Evolutionary conservation across 2,888 invertebrate species (phyloP), one percentile per base, ranked within the genome.

Genomic region (Cheilosia scutellata): DNA sequence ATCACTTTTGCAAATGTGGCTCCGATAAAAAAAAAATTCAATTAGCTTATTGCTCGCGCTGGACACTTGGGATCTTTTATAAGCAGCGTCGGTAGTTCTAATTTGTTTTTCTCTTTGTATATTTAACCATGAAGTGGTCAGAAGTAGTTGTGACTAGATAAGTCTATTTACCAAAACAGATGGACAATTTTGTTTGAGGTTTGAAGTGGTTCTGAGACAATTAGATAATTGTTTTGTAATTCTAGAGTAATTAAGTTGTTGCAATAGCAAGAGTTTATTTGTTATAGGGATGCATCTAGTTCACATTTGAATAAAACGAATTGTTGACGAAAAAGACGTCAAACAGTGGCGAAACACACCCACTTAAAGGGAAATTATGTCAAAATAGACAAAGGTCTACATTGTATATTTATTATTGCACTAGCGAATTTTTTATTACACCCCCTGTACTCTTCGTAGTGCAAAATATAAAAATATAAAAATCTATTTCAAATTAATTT

Each of bases 171-270:
- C 49, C 1, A 5, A 60, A 42, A 27, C 11, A n/a, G 7, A 60
- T 2, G 3, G 20, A 5, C 31, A 11, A 2, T 42, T 29, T 37
- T 37, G 9, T 33, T 57, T 53, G 5, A 16, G 3, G 7, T n/a
- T 2, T 53, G n/a, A 29, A n/a, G 53, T 29, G 58, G 37, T 58
- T n/a, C n/a, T 16, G 25, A 37, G 44, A 0, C 44, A 44, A 44
- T 62, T 62, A 62, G 29, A 20, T 62, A 62, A 44, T 62, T 62
- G 16, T 29, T 62, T 62, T 44, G 7, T n/a, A 42, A 42, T 60
- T 58, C 4, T 1, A 11, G 25, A 4, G 9, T 0, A 11, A 25
- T 51, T 20, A 27, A 0, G 29, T 27, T 29, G 51, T 51, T 5
- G 27, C 11, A 5, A 7, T 16, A 44, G 0, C 7, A 44, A 4